Evolutionary conservation across 2,113 vertebrate species (phyloP), one percentile per base, ranked within the genome.

Genomic region (Lepisosteus oculatus): DNA sequence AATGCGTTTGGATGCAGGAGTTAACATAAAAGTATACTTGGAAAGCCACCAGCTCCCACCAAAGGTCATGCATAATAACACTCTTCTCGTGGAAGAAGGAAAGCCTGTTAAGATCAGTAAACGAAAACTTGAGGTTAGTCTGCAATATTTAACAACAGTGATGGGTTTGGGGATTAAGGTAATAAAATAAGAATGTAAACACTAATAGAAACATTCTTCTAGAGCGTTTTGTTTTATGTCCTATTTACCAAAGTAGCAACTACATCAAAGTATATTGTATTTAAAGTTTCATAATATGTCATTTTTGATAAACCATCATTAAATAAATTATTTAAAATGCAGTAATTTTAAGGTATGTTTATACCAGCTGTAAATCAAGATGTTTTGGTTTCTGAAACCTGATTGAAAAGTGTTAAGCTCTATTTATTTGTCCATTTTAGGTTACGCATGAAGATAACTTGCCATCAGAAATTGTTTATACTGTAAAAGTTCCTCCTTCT

Each of bases 21-120:
- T 96, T 54, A 82, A 80, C 55, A 76, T 96, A 43, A 90, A 76
- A 8, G 74, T 97, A 15, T 95, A 89, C 78, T 89, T 93, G 70
- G 93, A 97, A 79, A 91, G 89, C 76, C 92, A 95, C 61, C 93
- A 90, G 54, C 85, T 83, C 71, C 90, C 84, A 2, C 90, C 87
- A 42, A 86, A 82, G 0, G 41, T 92, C 72, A 78, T 92, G 76
- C 89, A 89, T 70, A 91, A 82, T 72, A 89, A 85, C 69, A 80
- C 1, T 54, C 80, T 97, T 57, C 78, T 94, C 68, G 95, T 95
- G 63, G 96, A 98, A 78, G 95, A 98, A 84, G 94, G 94, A 69
- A 94, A 94, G 76, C 85, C 90, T 70, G 90, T 93, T 62, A 94
- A 94, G 84, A 90, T 96, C 69, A 93, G 86, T 29, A 89, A 83